Conservation (phyloP, 2,113 vertebrate genomes). For the Rhea pennata region DNA sequence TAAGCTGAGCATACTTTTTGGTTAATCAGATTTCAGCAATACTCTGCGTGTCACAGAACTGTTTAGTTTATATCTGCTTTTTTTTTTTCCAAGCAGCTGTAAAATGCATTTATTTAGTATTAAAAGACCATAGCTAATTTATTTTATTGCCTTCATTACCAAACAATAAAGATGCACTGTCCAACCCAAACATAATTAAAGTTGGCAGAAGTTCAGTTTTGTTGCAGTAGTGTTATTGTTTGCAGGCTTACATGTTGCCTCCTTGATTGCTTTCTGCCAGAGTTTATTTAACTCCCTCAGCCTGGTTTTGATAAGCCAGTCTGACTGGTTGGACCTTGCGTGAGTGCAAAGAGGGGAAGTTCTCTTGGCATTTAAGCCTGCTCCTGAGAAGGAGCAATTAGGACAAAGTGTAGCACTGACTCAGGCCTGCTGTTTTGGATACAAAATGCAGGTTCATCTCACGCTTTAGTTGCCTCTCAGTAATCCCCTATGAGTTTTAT, state of each 20-base stretch:
- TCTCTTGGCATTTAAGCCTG: not conserved
- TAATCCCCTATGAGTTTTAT: not conserved
- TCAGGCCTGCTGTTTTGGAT: not conserved
- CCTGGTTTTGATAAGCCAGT: slow-evolving; percentile 78
- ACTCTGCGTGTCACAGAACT: not conserved
- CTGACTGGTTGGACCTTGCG: slow-evolving; percentile 79
- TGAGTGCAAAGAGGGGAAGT: slow-evolving; percentile 70
- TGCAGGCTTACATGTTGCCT: slow-evolving; percentile 41
- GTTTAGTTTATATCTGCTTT: not conserved
- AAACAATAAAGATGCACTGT: slow-evolving; percentile 68
- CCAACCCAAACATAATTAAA: slow-evolving; percentile 74
- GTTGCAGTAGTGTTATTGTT: slow-evolving; percentile 54
- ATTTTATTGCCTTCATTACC: slow-evolving; percentile 62
- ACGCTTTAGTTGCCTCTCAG: not conserved
- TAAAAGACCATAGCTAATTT: slow-evolving; percentile 54
- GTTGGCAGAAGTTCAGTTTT: slow-evolving; percentile 75
- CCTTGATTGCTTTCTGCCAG: slow-evolving; percentile 78
- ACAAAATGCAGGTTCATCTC: not conserved
- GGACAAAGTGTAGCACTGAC: slow-evolving; percentile 12
- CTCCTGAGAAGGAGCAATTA: slow-evolving; percentile 63
- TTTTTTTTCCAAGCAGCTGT: slow-evolving; percentile 25
- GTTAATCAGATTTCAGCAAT: not conserved
- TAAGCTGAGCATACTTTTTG: not conserved
- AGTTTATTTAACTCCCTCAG: slow-evolving; percentile 81
- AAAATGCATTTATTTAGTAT: slow-evolving; percentile 62